phyloP scores from a whole-genome alignment of 2,888 invertebrate genomes.

The Sycophila texana region DNA sequence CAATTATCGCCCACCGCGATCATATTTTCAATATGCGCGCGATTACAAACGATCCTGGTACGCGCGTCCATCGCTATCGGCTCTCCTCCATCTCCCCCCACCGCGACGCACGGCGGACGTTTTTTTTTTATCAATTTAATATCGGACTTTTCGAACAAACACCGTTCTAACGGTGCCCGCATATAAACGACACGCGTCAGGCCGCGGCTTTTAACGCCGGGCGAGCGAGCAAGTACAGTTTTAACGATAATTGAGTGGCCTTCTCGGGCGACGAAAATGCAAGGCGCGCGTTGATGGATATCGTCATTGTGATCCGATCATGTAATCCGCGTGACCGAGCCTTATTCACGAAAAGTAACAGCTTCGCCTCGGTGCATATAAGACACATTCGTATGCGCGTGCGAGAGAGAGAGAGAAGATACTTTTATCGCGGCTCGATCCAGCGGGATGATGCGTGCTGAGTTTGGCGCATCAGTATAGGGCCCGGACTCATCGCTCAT shows the following conservation, averaged over 20 bases:
- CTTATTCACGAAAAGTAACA: neutral
- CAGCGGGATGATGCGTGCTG: neutral
- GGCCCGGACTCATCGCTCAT: neutral
- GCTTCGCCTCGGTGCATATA: neutral
- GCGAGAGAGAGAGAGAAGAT: neutral
- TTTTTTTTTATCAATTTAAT: slow-evolving; percentile 45
- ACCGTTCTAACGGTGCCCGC: slow-evolving; percentile 45
- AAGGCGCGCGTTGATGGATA: slow-evolving; percentile 38
- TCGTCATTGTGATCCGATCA: slow-evolving; percentile 39
- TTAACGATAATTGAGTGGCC: slow-evolving; percentile 49
- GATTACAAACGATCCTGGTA: slow-evolving; percentile 33
- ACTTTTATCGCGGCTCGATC: neutral
- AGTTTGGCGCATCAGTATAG: neutral
- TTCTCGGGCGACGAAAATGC: slow-evolving; percentile 38
- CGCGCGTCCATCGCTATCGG: neutral
- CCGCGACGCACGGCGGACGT: too few species aligned
- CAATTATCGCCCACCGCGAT: neutral
- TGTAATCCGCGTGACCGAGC: slow-evolving; percentile 12
- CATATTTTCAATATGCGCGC: slow-evolving; percentile 16
- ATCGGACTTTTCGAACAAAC: slow-evolving; percentile 20
- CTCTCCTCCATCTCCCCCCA: slow-evolving; percentile 5
- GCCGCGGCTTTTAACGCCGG: neutral
- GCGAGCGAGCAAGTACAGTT: slow-evolving; percentile 48
- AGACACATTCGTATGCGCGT: too few species aligned
- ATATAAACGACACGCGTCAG: slow-evolving; percentile 42